Evolutionary conservation across 2,888 invertebrate genomes (phyloP).

Genomic region (Lycocerus yunnanus): DNA sequence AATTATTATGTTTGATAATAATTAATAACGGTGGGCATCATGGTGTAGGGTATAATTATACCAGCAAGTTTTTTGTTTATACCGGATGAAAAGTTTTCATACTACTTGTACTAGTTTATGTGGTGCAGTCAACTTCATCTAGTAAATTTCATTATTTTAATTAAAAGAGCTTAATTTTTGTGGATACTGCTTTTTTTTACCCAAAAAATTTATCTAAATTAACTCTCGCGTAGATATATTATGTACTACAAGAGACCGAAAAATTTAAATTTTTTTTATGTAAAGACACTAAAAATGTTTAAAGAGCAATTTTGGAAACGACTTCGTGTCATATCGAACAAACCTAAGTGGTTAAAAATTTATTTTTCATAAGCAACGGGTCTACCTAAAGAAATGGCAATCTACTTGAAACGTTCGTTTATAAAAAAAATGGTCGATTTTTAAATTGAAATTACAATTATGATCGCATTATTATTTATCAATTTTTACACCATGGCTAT

Average conservation of each 20-base stretch:
- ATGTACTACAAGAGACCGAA: neutral
- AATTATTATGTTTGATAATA: conserved; percentile 14
- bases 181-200: neutral
- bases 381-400: neutral
- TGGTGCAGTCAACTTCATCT: conserved; percentile 4
- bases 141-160: conserved; percentile 5
- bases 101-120: conserved; percentile 3
- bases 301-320: neutral
- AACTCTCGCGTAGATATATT: neutral
- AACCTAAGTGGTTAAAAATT: neutral
- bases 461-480: neutral
- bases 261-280: neutral
- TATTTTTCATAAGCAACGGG: neutral
- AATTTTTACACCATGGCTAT: neutral
- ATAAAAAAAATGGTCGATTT: neutral
- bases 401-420: neutral
- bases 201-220: neutral
- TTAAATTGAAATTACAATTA: neutral
- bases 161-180: neutral
- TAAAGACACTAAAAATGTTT: neutral
- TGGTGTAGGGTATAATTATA: conserved; percentile 19
- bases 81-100: conserved; percentile 14
- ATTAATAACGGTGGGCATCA: conserved; percentile 18
- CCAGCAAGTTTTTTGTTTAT: conserved; percentile 21
- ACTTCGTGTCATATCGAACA: neutral